Evolutionary conservation across 1,140 invertebrate genomes (phyloP), one percentile per base, ranked within the genome.

Genomic region (Musca domestica): DNA sequence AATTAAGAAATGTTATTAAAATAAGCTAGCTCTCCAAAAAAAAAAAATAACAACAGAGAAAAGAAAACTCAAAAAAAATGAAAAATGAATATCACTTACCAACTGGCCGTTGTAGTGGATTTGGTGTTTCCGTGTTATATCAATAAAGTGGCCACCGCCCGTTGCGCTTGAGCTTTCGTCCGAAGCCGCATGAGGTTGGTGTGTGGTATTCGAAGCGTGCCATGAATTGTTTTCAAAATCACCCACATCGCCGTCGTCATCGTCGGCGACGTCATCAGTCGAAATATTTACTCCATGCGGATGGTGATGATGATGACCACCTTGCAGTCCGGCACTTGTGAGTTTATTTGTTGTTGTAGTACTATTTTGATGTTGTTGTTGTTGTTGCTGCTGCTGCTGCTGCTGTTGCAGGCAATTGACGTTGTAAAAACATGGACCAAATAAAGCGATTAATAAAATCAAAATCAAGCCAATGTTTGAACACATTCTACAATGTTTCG

Each of bases 81-180:
- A 51, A 61, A 41, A 61, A 61, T 12, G 34, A 27, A 27, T 56
- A 61, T 17, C 12, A 61, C 56, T 61, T 61, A 61, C 56, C 56
- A 61, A 27, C 30, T 34, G 4, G 19, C 56, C 56, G 41, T 61
- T 61, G 19, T 41, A 61, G 41, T 61, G 56, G 56, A 61, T 41
- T 34, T 61, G 34, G 17, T 61, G 56, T 30, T 61, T 61, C 56
- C 56, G 56, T 61, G 56, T 61, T 61, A 61, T 61, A 61, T 61
- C 56, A 61, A 61, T 61, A 61, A 61, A 61, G 7, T 61, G 56
- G 14, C 56, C 56, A 61, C 30, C 25, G 34, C 5, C 10, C 10
- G 34, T 12, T 41, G 34, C 4, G 34, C 5, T 41, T 5, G 34
- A 41, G 34, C 34, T 41, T 41, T 41, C 34, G 34, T 41, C 27